A percentile compares a stretch with the other conserved stretches of the same genome.
phyloP scores from a whole-genome alignment of 2,888 invertebrate species.

The Alcis repandata region DNA sequence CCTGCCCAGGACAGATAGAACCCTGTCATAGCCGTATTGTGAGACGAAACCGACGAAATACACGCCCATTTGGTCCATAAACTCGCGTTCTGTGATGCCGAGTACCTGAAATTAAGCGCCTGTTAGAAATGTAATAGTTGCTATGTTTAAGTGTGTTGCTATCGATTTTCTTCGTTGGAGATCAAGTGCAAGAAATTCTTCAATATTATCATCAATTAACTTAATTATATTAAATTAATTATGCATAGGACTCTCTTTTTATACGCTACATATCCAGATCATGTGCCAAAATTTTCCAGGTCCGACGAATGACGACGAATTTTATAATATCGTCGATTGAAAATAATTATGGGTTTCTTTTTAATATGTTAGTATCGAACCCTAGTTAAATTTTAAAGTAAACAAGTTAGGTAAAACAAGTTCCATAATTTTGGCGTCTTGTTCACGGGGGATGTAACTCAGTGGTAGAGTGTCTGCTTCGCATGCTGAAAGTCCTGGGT shows the following conservation, averaged over 20 bases:
- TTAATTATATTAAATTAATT: too few relatives aligned
- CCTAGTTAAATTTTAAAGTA: too few relatives aligned
- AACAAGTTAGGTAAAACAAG: too few relatives aligned
- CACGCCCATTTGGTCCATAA: conserved; percentile 98
- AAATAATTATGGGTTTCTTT: too few relatives aligned
- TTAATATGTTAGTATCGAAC: too few relatives aligned
- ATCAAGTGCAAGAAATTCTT: too few relatives aligned
- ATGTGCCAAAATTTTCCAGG: too few relatives aligned
- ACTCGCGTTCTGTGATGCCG: conserved; percentile 94
- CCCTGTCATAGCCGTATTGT: conserved; percentile 97
- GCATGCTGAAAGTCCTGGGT: conserved; percentile 90
- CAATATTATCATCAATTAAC: too few relatives aligned
- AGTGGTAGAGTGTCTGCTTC: conserved; percentile 89
- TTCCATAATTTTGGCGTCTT: conserved; percentile 43
- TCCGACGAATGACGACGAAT: too few relatives aligned
- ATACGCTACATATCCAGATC: too few relatives aligned
- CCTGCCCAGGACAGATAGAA: conserved; percentile 95
- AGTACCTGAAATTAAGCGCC: conserved; percentile 87
- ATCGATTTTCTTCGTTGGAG: not conserved
- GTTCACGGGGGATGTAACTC: conserved; percentile 78
- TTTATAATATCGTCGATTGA: too few relatives aligned
- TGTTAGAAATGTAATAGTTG: conserved; percentile 27
- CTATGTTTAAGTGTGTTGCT: not conserved
- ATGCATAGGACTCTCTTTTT: too few relatives aligned
- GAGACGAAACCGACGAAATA: conserved; percentile 97